Evolutionary conservation across 2,888 invertebrate species (phyloP).

Genomic region (Eupithecia subfuscata): DNA sequence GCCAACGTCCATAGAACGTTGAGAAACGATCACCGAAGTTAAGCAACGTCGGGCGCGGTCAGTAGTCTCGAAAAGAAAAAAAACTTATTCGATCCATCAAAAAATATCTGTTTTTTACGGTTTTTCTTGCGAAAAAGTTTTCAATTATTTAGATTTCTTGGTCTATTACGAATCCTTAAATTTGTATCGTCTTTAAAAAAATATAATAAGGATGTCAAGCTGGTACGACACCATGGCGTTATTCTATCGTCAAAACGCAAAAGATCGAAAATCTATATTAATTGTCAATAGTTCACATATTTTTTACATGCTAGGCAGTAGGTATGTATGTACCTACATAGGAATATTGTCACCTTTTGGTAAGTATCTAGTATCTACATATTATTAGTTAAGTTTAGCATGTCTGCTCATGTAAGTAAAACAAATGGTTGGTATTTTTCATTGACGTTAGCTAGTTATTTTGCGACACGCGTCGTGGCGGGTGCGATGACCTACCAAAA

Average conservation of each 20-base stretch:
- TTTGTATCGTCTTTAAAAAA: not conserved
- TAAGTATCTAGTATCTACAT: not conserved
- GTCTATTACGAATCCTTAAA: not conserved
- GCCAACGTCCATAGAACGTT: not conserved
- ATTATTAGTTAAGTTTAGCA: not conserved
- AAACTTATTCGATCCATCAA: too few relatives aligned
- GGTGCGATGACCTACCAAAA: slow-evolving; percentile 64
- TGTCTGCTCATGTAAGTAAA: not conserved
- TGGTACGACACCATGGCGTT: not conserved
- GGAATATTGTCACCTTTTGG: not conserved
- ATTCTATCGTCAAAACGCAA: not conserved
- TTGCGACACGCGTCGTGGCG: slow-evolving; percentile 50
- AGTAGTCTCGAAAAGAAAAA: not conserved
- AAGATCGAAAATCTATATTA: not conserved
- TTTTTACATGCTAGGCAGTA: not conserved
- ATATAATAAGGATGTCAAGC: not conserved
- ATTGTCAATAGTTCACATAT: not conserved
- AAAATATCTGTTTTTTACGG: too few relatives aligned
- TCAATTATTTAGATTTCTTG: not conserved
- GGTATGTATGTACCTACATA: not conserved
- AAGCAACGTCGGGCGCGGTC: slow-evolving; percentile 78
- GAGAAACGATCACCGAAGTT: slow-evolving; percentile 76
- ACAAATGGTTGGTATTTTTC: slow-evolving; percentile 36
- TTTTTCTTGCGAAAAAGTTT: too few relatives aligned
- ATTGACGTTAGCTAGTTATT: slow-evolving; percentile 52